Percentiles rank a stretch among this genome's conserved stretches.
Evolutionary conservation across 2,797 vertebrate species (phyloP).

Genomic region (Smutsia temminckii): DNA sequence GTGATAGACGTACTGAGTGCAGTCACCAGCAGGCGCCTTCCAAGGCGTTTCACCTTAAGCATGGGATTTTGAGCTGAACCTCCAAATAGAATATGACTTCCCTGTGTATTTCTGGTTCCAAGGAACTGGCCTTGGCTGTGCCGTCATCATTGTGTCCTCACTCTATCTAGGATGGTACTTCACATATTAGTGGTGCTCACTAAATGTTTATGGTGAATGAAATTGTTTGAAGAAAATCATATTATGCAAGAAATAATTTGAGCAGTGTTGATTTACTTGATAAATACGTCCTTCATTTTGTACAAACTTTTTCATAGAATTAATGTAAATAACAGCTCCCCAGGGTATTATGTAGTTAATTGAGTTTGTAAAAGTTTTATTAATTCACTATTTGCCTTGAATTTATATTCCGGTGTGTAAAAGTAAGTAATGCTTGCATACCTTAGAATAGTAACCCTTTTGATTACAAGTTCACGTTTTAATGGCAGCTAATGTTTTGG

Average conservation of each 20-base stretch:
- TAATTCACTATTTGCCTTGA: neutral
- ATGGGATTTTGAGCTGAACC: neutral
- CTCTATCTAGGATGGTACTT: neutral
- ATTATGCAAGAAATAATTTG: neutral
- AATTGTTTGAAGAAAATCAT: neutral
- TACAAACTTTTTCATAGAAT: neutral
- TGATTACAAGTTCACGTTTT: conserved; percentile 45
- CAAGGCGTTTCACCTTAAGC: neutral
- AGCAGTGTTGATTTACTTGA: neutral
- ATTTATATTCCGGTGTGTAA: conserved; percentile 7
- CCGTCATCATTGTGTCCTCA: neutral
- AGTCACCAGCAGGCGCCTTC: neutral
- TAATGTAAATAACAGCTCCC: neutral
- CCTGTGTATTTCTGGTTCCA: neutral
- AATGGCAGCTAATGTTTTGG: neutral
- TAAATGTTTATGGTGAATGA: neutral
- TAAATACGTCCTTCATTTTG: neutral
- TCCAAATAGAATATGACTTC: neutral
- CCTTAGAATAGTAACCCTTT: neutral
- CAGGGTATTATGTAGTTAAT: neutral
- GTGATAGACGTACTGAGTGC: neutral
- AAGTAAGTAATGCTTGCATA: neutral
- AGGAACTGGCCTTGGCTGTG: neutral
- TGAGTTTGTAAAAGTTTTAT: conserved; percentile 18
- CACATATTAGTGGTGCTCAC: neutral